Percentiles rank a stretch among this genome's conserved stretches.
Conservation (phyloP, 2,113 vertebrate genomes). For the Maylandia zebra region DNA sequence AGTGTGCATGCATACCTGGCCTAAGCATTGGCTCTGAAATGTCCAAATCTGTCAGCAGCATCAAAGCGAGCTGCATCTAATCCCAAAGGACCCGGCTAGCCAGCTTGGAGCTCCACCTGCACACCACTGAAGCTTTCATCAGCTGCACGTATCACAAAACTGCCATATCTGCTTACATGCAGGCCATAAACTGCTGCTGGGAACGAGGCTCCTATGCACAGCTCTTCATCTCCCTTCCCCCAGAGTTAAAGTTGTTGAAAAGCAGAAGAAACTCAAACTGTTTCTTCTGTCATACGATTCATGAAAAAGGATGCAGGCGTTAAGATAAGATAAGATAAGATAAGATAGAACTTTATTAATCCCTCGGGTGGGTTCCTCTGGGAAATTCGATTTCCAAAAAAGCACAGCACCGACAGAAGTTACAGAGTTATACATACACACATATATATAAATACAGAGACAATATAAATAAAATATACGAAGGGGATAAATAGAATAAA, state of each 20-base stretch:
- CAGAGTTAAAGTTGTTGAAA: conserved; percentile 6
- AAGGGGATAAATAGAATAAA: too few species aligned
- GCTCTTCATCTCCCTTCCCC: background rate
- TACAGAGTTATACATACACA: too few species aligned
- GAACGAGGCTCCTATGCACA: background rate
- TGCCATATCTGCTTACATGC: conserved; percentile 17
- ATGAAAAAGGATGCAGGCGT: conserved; percentile 11
- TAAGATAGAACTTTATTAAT: too few species aligned
- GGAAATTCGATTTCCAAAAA: too few species aligned
- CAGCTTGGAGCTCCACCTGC: conserved; percentile 44
- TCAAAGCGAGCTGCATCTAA: conserved; percentile 39
- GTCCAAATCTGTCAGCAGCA: conserved; percentile 35
- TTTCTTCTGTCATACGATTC: conserved; percentile 5
- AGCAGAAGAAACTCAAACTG: conserved; percentile 16
- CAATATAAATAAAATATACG: too few species aligned
- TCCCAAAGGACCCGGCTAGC: conserved; percentile 24
- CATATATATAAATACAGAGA: too few species aligned
- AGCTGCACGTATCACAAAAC: conserved; percentile 19
- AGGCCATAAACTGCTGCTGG: background rate
- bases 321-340: too few species aligned
- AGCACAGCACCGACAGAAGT: too few species aligned
- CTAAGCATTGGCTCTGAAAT: background rate
- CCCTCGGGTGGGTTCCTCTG: too few species aligned
- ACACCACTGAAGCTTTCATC: conserved; percentile 31
- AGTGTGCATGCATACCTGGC: background rate